Percentiles rank a stretch among this genome's conserved stretches.
Evolutionary conservation across 2,888 invertebrate species (phyloP).

Genomic region (Ennomos erosarius): DNA sequence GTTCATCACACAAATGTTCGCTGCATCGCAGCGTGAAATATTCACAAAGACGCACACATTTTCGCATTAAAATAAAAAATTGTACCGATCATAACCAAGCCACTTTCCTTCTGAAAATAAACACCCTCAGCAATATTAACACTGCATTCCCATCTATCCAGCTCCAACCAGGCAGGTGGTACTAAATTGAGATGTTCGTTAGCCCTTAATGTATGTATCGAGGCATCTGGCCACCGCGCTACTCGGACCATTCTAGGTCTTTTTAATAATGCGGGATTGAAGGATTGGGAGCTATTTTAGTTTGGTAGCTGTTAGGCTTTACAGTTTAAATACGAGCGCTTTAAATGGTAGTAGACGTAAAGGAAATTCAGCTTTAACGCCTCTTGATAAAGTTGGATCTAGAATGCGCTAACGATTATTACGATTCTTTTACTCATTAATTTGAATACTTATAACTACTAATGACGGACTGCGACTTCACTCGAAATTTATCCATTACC

Average conservation of each 20-base stretch:
- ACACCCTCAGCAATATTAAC: background rate
- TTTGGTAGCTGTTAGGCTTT: background rate
- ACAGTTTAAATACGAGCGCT: too few species aligned
- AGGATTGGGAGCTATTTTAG: constrained; percentile 25
- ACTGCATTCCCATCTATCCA: constrained; percentile 11
- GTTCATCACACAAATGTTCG: too few species aligned
- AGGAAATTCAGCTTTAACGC: background rate
- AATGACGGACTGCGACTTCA: too few species aligned
- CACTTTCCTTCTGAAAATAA: background rate
- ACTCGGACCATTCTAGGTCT: constrained; percentile 53
- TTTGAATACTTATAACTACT: too few species aligned
- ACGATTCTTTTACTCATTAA: too few species aligned
- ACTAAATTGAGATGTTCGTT: constrained; percentile 77
- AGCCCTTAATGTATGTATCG: constrained; percentile 73
- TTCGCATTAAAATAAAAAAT: constrained; percentile 14
- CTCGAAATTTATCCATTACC: too few species aligned
- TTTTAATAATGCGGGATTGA: constrained; percentile 38
- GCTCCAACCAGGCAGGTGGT: constrained; percentile 57
- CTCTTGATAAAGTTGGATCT: too few species aligned
- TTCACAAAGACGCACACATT: too few species aligned
- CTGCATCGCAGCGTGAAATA: constrained; percentile 6
- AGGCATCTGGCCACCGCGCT: constrained; percentile 62
- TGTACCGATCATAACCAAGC: background rate
- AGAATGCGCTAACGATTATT: too few species aligned
- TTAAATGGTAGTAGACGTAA: background rate